Conservation (phyloP, 2,113 vertebrate genomes). For the Gymnobelideus leadbeateri region DNA sequence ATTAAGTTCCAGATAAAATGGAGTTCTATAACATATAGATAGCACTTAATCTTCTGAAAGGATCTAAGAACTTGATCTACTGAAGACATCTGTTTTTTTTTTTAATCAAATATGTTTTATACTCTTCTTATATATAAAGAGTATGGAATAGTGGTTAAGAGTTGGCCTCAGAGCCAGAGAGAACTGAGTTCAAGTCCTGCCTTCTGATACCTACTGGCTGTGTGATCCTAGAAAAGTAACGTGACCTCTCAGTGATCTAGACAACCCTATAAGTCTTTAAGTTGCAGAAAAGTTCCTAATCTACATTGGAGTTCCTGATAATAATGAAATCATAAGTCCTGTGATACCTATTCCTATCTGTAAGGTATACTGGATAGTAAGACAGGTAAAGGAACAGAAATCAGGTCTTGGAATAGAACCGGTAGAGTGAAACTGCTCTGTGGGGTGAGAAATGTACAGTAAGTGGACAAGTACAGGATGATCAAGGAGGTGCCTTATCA, state of each 20-base stretch:
- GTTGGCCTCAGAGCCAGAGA: not conserved
- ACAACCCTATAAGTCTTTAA: not conserved
- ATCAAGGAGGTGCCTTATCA: not conserved
- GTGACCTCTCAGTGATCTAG: not conserved
- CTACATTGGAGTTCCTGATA: not conserved
- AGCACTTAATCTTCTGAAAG: not conserved
- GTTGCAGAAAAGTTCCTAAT: not conserved
- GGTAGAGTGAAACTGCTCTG: not conserved
- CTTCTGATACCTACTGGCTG: not conserved
- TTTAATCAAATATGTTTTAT: not conserved
- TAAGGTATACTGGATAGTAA: not conserved
- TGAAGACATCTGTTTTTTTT: not conserved
- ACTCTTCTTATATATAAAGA: not conserved
- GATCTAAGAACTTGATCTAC: not conserved
- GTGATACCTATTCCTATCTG: not conserved
- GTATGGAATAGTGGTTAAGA: not conserved
- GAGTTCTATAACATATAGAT: not conserved
- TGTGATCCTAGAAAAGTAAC: not conserved
- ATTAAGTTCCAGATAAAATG: not conserved
- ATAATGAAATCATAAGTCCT: not conserved
- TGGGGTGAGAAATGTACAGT: not conserved
- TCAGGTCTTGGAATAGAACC: not conserved
- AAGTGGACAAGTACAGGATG: not conserved
- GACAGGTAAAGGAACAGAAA: not conserved
- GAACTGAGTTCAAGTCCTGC: not conserved